A percentile compares a stretch with the other conserved stretches of the same genome.
Evolutionary conservation across 2,113 vertebrate species (phyloP).

Genomic region (Phyllostomus hastatus): DNA sequence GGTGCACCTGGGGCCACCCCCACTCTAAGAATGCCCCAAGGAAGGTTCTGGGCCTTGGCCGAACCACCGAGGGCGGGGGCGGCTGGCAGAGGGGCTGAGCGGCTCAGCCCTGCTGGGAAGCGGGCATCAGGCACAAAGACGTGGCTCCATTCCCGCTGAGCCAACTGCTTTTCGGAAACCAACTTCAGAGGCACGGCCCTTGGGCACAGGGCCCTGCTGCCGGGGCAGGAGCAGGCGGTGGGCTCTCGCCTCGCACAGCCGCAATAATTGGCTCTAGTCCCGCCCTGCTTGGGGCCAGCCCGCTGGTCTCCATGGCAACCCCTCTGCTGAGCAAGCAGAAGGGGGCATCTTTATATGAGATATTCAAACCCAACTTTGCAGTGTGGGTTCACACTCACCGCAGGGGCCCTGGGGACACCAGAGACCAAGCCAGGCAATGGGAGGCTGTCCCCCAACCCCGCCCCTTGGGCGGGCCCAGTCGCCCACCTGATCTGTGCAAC

Average conservation of each 20-base stretch:
- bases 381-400: background rate
- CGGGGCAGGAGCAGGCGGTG: background rate
- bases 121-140: background rate
- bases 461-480: background rate
- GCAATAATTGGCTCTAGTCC: conserved; percentile 58
- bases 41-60: background rate
- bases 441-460: background rate
- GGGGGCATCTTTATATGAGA: conserved; percentile 61
- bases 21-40: background rate
- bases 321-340: conserved; percentile 53
- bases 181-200: conserved; percentile 46
- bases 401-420: background rate
- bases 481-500: background rate
- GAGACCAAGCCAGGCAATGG: background rate
- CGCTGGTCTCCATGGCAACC: conserved; percentile 72
- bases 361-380: conserved; percentile 62
- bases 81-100: background rate
- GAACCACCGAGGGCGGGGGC: rapidly evolving
- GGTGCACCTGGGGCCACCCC: rapidly evolving
- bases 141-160: background rate
- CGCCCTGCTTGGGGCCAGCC: conserved; percentile 64
- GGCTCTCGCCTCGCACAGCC: background rate
- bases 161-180: background rate
- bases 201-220: background rate
- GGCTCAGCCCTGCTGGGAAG: background rate